Percentiles rank a stretch among this genome's conserved stretches.
Conservation (phyloP, 2,113 vertebrate species). For the Apeltes quadracus region DNA sequence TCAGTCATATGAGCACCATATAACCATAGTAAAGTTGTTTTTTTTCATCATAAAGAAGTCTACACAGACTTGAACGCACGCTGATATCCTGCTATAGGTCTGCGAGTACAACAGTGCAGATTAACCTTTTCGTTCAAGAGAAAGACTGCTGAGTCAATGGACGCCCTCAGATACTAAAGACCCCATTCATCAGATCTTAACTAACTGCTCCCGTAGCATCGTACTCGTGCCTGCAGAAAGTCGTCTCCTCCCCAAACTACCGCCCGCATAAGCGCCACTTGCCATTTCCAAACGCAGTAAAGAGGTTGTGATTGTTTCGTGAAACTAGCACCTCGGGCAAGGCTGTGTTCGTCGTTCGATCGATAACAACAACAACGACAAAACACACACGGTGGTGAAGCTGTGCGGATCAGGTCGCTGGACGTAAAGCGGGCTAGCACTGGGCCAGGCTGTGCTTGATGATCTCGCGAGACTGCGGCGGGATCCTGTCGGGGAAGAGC, state of each 20-base stretch:
- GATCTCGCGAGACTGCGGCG: constrained; percentile 93
- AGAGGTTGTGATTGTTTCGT: constrained; percentile 66
- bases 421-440: constrained; percentile 61
- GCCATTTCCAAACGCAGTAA: constrained; percentile 57
- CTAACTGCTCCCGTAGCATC: constrained; percentile 46
- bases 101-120: constrained; percentile 70
- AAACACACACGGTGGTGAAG: constrained; percentile 37
- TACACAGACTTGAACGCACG: constrained; percentile 72
- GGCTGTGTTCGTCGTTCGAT: constrained; percentile 60
- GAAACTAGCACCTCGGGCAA: constrained; percentile 65
- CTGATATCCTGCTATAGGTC: constrained; percentile 54
- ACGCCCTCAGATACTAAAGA: constrained; percentile 62
- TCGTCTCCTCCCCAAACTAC: constrained; percentile 26
- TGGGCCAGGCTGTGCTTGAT: constrained; percentile 93
- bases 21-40: constrained; percentile 55
- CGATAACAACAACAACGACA: constrained; percentile 19
- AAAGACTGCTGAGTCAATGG: constrained; percentile 55
- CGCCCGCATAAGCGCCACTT: constrained; percentile 32
- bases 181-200: constrained; percentile 41
- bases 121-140: constrained; percentile 49
- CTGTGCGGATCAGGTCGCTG: not conserved
- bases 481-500: constrained; percentile 95
- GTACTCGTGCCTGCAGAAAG: constrained; percentile 29
- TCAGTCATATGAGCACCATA: constrained; percentile 79
- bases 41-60: constrained; percentile 61